Evolutionary conservation across 2,797 vertebrate genomes (phyloP).

Genomic region (Alectoris magna): DNA sequence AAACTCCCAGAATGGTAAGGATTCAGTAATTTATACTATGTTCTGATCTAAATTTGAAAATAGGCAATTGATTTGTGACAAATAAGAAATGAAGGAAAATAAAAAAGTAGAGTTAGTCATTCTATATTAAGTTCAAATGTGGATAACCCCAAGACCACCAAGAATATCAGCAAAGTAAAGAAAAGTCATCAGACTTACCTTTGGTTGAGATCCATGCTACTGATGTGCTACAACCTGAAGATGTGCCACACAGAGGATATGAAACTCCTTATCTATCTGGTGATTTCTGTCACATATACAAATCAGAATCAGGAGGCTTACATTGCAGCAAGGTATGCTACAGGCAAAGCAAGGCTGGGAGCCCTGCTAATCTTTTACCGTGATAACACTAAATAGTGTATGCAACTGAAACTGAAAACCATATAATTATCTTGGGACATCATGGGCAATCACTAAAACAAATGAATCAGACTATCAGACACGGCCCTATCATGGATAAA

Average conservation of each 20-base stretch:
- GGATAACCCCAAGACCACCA: not conserved
- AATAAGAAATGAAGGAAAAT: not conserved
- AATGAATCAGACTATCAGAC: not conserved
- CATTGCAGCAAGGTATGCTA: not conserved
- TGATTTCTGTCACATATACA: not conserved
- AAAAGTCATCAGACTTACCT: not conserved
- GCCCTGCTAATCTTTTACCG: not conserved
- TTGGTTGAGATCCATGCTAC: not conserved
- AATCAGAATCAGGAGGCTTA: not conserved
- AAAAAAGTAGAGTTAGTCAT: not conserved
- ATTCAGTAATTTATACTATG: not conserved
- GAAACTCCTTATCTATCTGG: accelerated
- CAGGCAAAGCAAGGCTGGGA: accelerated
- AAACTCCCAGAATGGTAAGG: not conserved
- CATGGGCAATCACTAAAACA: not conserved
- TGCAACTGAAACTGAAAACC: not conserved
- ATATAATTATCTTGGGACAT: not conserved
- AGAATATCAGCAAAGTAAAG: not conserved
- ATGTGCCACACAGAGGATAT: accelerated
- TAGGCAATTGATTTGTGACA: not conserved
- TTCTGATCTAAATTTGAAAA: not conserved
- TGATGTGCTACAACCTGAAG: not conserved
- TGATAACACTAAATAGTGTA: not conserved
- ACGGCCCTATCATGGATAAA: not conserved
- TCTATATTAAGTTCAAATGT: not conserved